Evolutionary conservation across 2,797 vertebrate genomes (phyloP), one percentile per base, ranked within the genome.

Genomic region (Salmo trutta): DNA sequence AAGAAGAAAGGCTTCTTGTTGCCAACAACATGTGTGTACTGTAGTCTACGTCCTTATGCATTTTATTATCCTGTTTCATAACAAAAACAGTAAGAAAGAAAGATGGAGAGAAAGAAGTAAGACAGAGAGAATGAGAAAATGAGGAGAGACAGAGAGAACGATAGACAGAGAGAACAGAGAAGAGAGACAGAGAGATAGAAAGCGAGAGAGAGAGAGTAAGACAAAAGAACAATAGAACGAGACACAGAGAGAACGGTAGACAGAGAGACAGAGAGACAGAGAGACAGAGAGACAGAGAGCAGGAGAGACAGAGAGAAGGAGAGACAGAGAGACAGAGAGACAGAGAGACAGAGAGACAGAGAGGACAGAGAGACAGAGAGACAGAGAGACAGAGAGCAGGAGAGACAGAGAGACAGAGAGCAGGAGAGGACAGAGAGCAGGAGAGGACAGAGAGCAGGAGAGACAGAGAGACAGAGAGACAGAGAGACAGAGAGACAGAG

Each of bases 41-140:
- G 36, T 53, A 27, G 15, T 31, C 27, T 7, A 67, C 10, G 47
- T 75, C 41, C 47, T 72, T 15, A 12, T 41, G 29, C 64, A 15
- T 17, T 24, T 33, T 41, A 27, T 62, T 24, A 52, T 59, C 56
- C 54, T 74, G 51, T 31, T 64, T 53, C 19, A 31, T 7, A 41
- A 74, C 67, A 74, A 64, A 69, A 68, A 52, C 10, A 69, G 59
- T 75, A 64, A 68, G 27, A 47, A 47, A 47, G 41, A 47, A 47
- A 12, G 41, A 12, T 12, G 10, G 2, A 47, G 41, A 56, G 21
- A 21, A 1, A 64, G 59, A 64, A 64, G 12, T 14, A 1, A 24
- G 10, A 3, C 6, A 12, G 8, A 47, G 41, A 12, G 19, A 21
- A 19, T 2, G 4, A 15, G 1, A 17, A 16, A 54, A 3, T 24